phyloP scores from a whole-genome alignment of 2,888 invertebrate genomes.

The Synanthedon tipuliformis region DNA sequence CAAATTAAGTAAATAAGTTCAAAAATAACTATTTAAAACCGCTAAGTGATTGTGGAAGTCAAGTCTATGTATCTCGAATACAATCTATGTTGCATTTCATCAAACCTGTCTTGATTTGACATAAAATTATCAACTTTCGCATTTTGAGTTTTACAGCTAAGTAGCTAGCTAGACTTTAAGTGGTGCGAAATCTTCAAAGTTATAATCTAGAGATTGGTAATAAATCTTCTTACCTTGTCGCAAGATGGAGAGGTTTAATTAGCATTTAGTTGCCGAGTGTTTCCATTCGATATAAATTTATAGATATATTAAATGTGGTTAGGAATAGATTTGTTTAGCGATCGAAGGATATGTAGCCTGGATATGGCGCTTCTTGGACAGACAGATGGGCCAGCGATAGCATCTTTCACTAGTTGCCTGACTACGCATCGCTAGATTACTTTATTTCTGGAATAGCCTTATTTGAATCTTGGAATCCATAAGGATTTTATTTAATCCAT shows the following conservation, averaged over 20 bases:
- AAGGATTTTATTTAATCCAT: too few species aligned
- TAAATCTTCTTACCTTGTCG: conserved; percentile 34
- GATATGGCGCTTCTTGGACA: conserved; percentile 41
- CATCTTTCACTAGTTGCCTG: conserved; percentile 31
- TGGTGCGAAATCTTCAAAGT: not conserved
- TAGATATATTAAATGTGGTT: conserved; percentile 31
- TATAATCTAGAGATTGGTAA: conserved; percentile 23
- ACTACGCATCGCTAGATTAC: conserved; percentile 15
- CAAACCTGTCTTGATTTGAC: conserved; percentile 27
- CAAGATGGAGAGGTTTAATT: conserved; percentile 40
- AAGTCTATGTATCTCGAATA: not conserved
- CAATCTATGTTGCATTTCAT: conserved; percentile 8
- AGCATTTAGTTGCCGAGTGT: conserved; percentile 44
- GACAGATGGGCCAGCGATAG: conserved; percentile 45
- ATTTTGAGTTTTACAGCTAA: not conserved
- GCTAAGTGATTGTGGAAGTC: not conserved
- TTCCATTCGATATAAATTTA: conserved; percentile 39
- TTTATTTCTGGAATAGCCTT: conserved; percentile 9
- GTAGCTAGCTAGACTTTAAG: not conserved
- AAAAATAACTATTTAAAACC: not conserved
- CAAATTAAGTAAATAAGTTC: not conserved
- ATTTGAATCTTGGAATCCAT: not conserved
- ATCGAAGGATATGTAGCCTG: conserved; percentile 39
- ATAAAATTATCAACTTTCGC: not conserved
- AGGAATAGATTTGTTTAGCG: conserved; percentile 42